Evolutionary conservation across 1,140 invertebrate genomes (phyloP).

Genomic region (Mylabris phalerata): DNA sequence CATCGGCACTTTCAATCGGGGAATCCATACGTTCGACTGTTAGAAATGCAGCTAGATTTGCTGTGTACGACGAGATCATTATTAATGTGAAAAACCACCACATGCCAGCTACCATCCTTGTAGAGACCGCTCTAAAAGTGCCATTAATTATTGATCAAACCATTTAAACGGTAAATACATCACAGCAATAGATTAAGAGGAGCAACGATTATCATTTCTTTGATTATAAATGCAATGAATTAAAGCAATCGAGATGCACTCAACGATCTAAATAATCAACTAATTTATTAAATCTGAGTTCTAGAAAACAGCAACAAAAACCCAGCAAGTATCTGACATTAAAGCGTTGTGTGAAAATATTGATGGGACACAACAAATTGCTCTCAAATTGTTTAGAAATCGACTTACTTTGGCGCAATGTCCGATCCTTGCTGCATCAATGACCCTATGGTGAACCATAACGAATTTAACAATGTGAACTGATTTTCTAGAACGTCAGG

Average conservation of each 20-base stretch:
- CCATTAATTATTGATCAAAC: slow-evolving; percentile 4
- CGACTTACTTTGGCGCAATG: slow-evolving; percentile 64
- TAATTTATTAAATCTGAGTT: too few relatives aligned
- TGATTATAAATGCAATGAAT: background rate
- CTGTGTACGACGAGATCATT: slow-evolving; percentile 98
- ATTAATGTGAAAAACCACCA: slow-evolving; percentile 99
- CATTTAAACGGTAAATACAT: background rate
- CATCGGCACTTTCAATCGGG: slow-evolving; percentile 92
- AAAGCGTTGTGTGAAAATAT: too few relatives aligned
- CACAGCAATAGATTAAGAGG: background rate
- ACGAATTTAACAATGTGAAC: slow-evolving; percentile 79
- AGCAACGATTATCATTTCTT: background rate
- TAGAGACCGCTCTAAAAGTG: slow-evolving; percentile 67
- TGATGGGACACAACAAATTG: too few relatives aligned
- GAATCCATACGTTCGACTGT: slow-evolving; percentile 95
- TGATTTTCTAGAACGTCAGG: slow-evolving; percentile 76
- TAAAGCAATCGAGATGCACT: background rate
- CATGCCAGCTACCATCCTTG: slow-evolving; percentile 82
- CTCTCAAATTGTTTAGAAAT: background rate
- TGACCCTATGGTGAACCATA: slow-evolving; percentile 84
- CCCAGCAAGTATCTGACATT: too few relatives aligned
- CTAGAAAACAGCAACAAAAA: too few relatives aligned
- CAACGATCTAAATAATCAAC: too few relatives aligned
- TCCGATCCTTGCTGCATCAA: slow-evolving; percentile 90
- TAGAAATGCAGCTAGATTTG: slow-evolving; percentile 93